Percentiles rank a stretch among this genome's conserved stretches.
phyloP scores from a whole-genome alignment of 2,888 invertebrate species.

The Harmothoe impar region DNA sequence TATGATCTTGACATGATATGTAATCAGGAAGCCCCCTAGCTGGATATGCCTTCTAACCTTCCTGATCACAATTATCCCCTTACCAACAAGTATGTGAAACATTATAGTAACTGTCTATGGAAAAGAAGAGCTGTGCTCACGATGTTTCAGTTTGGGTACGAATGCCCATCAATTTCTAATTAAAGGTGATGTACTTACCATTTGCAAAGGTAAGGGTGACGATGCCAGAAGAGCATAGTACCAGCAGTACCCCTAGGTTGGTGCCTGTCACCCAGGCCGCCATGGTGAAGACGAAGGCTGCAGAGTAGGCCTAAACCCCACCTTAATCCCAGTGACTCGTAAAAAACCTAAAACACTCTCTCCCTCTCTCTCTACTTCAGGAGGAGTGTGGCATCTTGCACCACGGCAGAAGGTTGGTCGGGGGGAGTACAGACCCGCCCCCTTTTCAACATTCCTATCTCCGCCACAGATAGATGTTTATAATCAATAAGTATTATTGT shows the following conservation, averaged over 20 bases:
- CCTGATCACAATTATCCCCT: too few relatives aligned
- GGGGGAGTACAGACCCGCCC: conserved; percentile 8
- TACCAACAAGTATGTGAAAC: too few relatives aligned
- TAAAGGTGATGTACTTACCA: too few relatives aligned
- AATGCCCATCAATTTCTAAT: too few relatives aligned
- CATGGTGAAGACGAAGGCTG: not conserved
- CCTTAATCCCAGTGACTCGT: not conserved
- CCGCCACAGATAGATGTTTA: not conserved
- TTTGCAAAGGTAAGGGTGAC: too few relatives aligned
- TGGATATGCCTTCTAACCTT: too few relatives aligned
- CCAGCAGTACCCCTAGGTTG: not conserved
- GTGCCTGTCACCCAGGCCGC: not conserved
- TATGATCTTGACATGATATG: too few relatives aligned
- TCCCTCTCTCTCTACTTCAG: not conserved
- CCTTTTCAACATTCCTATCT: not conserved
- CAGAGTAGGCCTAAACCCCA: not conserved
- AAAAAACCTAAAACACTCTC: not conserved
- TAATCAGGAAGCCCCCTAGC: too few relatives aligned
- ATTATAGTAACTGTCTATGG: too few relatives aligned
- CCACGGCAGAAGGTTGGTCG: not conserved
- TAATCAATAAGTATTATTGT: not conserved
- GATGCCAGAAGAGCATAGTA: too few relatives aligned
- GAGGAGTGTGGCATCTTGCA: not conserved
- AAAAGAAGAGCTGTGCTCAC: too few relatives aligned
- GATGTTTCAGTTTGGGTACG: too few relatives aligned